Evolutionary conservation across 2,113 vertebrate species (phyloP), one percentile per base, ranked within the genome.

Genomic region (Corythornis madagascariensis): DNA sequence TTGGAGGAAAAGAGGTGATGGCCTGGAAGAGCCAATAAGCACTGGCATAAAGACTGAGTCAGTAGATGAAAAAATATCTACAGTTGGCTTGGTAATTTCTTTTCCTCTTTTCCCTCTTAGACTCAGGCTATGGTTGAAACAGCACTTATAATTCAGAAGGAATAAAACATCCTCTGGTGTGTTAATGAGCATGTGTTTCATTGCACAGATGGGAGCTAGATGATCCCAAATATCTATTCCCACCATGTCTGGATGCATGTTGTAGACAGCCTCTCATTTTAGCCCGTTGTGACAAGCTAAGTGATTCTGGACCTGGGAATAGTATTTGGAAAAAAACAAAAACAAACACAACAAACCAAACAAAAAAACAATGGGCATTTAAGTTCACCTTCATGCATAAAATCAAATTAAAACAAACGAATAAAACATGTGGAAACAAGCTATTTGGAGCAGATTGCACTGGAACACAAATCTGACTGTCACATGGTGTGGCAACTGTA

Each of bases 371-470:
- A 38, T 38, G 38, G 38, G 11, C 38, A 47, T 65, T 88, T 61
- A 61, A 86, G 53, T 83, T 89, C 42, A 87, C 48, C 55, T 91
- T 72, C 64, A n/a, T 25, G 15, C 11, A 80, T 25, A 83, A 74
- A 94, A 88, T 31, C 5, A 85, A 86, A 95, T 85, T 52, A 50
- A 67, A 89, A 38, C 12, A 80, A 88, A 72, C 47, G 76, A 88
- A 70, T 47, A 50, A 70, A 80, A 86, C 25, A 17, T 22, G 13
- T 47, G 65, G 48, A 75, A 95, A 88, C 8, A 77, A 86, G 0
- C 53, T 78, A 48, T 80, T 89, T 91, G 70, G 35, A 94, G 8
- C 21, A 64, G 47, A 47, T 38, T 66, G 55, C 19, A 31, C 12
- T 75, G 56, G 61, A 78, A 65, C 57, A 90, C 16, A 78, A 86